phyloP scores from a whole-genome alignment of 2,888 invertebrate genomes.

The Omphaloscelis lunosa region DNA sequence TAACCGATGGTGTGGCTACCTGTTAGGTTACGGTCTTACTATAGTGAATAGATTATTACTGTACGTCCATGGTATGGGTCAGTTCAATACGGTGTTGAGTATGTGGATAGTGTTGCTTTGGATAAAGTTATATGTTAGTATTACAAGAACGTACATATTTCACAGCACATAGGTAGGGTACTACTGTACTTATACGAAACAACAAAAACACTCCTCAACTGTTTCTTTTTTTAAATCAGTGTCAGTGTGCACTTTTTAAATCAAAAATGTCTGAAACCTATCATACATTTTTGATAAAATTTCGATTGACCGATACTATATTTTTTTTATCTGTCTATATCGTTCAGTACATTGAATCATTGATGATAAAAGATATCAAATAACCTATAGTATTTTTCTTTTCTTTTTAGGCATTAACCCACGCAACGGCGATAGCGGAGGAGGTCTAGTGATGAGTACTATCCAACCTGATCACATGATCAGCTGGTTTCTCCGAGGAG shows the following conservation, averaged over 20 bases:
- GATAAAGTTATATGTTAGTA: background rate
- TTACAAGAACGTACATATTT: background rate
- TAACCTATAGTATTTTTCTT: background rate
- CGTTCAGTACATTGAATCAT: background rate
- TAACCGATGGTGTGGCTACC: slow-evolving; percentile 26
- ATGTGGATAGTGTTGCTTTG: background rate
- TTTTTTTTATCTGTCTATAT: background rate
- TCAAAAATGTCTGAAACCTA: background rate
- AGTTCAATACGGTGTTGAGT: slow-evolving; percentile 13
- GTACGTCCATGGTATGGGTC: background rate
- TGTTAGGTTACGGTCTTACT: slow-evolving; percentile 8
- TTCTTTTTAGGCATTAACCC: slow-evolving; percentile 87
- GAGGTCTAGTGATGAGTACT: slow-evolving; percentile 89
- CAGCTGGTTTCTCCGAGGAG: slow-evolving; percentile 85
- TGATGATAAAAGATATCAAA: background rate
- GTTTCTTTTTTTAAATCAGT: background rate
- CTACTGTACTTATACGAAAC: background rate
- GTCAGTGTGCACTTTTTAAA: background rate
- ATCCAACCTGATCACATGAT: slow-evolving; percentile 81
- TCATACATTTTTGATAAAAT: background rate
- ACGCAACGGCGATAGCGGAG: slow-evolving; percentile 92
- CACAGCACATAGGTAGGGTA: background rate
- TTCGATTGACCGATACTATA: background rate
- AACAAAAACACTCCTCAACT: background rate
- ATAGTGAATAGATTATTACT: slow-evolving; percentile 34